Evolutionary conservation across 2,888 invertebrate species (phyloP), one percentile per base, ranked within the genome.

Genomic region (Gari tellinella): DNA sequence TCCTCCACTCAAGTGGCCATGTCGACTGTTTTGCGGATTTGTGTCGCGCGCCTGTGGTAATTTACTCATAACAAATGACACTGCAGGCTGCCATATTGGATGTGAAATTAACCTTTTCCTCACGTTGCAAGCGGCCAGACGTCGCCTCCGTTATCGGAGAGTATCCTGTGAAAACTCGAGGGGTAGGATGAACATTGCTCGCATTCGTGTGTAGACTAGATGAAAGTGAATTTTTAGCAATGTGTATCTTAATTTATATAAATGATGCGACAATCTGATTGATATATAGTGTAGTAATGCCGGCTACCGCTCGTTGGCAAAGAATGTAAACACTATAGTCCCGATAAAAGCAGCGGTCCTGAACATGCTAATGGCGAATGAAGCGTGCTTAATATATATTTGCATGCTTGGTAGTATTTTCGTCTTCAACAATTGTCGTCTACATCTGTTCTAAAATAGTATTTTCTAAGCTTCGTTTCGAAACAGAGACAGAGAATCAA

Each of bases 31-130:
- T 57, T 69, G 65, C 56, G 68, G 62, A 77, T 72, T 64, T 62
- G 23, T 55, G 69, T 69, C 66, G 77, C 48, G 48, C 63, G 73
- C 66, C 70, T 58, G 57, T 63, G 73, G 55, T 63, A 58, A 65
- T 73, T 63, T 72, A 49, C 58, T 45, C 51, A 78, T 64, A 78
- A 78, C 78, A 73, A 78, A 73, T 78, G 78, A 78, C 78, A 78
- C 70, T 46, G 58, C 37, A 58, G 31, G 67, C 62, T 73, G 78
- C 73, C 73, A 70, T 73, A 66, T 70, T 70, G 63, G 64, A 70
- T 78, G 78, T 78, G 66, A 78, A 70, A 73, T 73, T 78, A 73
- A 70, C 72, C 78, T 70, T 73, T 78, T 78, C 73, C 66, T 57
- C 78, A 73, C 78, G 69, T 78, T 48, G 31, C 23, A 49, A 49